Percentiles rank a stretch among this genome's conserved stretches.
Evolutionary conservation across 2,888 invertebrate species (phyloP).

Genomic region (Tyria jacobaeae): DNA sequence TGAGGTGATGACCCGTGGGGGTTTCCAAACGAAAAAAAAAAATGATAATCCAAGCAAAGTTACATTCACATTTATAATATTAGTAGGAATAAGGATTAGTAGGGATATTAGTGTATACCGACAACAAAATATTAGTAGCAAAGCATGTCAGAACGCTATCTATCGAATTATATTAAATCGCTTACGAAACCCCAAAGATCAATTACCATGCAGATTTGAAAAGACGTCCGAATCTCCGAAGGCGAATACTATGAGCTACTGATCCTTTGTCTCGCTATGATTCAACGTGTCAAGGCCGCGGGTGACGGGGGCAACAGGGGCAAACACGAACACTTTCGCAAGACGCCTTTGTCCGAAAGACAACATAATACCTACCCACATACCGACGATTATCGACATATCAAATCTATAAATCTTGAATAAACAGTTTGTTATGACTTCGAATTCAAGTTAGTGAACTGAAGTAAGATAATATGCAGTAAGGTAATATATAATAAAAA

Average conservation of each 20-base stretch:
- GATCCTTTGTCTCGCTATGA: constrained; percentile 53
- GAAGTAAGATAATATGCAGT: constrained; percentile 1
- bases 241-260: constrained; percentile 16
- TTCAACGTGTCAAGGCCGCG: constrained; percentile 63
- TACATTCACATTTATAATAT: no score
- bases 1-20: no score
- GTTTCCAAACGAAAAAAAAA: no score
- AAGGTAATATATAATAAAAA: no score
- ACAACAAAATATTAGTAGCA: not conserved
- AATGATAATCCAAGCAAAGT: no score
- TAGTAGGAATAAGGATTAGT: no score
- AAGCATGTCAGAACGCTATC: not conserved
- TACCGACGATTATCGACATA: constrained; percentile 53
- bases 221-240: constrained; percentile 9
- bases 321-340: constrained; percentile 62
- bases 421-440: constrained; percentile 56
- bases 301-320: constrained; percentile 45
- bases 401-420: constrained; percentile 57
- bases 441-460: constrained; percentile 46
- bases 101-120: no score
- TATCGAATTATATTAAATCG: no score
- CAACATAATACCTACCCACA: constrained; percentile 49
- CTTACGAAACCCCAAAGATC: constrained; percentile 16
- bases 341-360: constrained; percentile 56
- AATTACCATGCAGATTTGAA: constrained; percentile 10